These are phyloP conservation scores for Phthorimaea operculella DNA, from an alignment of 1,140 invertebrate genomes.

Conservation along the genomic window DNA sequence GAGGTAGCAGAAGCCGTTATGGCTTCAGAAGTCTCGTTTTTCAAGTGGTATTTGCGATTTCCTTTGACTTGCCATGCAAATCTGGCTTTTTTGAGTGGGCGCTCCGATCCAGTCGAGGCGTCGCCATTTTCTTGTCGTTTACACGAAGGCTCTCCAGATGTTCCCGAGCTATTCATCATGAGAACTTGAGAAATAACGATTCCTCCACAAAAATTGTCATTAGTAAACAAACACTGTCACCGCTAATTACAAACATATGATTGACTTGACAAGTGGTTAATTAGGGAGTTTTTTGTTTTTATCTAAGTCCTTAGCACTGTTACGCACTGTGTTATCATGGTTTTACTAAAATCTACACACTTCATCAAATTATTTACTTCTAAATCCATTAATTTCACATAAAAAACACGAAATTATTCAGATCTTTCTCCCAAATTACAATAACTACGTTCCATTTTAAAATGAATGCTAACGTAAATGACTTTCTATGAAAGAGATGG, in stretches of 20 bases:
- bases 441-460: no score
- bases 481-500: no score
- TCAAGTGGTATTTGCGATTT: slow-evolving; percentile 72
- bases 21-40: slow-evolving; percentile 44
- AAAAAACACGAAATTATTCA: no score
- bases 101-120: slow-evolving; percentile 58
- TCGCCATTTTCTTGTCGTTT: slow-evolving; percentile 65
- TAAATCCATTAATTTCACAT: no score
- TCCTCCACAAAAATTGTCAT: slow-evolving; percentile 33
- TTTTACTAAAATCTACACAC: neutral
- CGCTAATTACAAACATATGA: slow-evolving; percentile 64
- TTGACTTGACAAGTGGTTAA: slow-evolving; percentile 59
- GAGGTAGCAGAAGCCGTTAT: slow-evolving; percentile 19
- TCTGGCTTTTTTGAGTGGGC: slow-evolving; percentile 72
- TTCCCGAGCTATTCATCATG: slow-evolving; percentile 49
- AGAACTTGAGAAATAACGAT: slow-evolving; percentile 25
- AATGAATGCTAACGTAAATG: no score
- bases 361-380: no score
- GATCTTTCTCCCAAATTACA: no score
- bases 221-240: slow-evolving; percentile 65
- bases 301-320: neutral
- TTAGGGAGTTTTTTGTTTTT: slow-evolving; percentile 20
- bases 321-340: neutral
- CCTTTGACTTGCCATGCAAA: slow-evolving; percentile 75
- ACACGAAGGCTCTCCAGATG: slow-evolving; percentile 51